Evolutionary conservation across 2,797 vertebrate species (phyloP).

Genomic region (Gadopsis marmoratus): DNA sequence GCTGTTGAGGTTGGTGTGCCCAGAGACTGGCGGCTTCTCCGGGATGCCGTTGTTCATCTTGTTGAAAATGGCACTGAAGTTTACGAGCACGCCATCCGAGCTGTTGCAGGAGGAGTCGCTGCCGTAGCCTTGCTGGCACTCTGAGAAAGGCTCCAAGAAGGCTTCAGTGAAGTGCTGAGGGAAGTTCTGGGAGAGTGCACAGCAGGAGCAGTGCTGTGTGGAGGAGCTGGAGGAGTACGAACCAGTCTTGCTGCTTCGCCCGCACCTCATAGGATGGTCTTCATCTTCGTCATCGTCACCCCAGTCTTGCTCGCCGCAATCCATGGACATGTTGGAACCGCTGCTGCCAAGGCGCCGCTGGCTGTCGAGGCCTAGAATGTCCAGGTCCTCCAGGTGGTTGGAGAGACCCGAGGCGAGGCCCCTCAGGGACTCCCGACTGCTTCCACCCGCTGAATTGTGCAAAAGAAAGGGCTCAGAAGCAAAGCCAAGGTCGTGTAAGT

Average conservation of each 20-base stretch:
- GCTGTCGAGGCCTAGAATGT: conserved; percentile 85
- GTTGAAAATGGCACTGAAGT: conserved; percentile 97
- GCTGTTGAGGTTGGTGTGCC: conserved; percentile 83
- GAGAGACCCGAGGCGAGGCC: conserved; percentile 71
- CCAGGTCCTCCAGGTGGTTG: conserved; percentile 80
- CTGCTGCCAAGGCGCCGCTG: conserved; percentile 84
- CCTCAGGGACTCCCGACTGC: conserved; percentile 74
- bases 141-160: conserved; percentile 78
- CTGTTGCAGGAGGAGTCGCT: conserved; percentile 98
- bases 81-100: conserved; percentile 94
- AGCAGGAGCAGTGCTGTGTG: conserved; percentile 86
- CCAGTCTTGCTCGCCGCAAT: conserved; percentile 92
- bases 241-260: conserved; percentile 77
- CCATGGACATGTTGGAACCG: conserved; percentile 90
- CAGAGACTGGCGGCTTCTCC: conserved; percentile 81
- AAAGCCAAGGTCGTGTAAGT: conserved; percentile 77
- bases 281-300: conserved; percentile 85
- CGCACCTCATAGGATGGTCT: conserved; percentile 84
- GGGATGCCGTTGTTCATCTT: conserved; percentile 90
- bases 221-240: conserved; percentile 85
- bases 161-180: conserved; percentile 69
- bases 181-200: conserved; percentile 87
- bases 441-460: conserved; percentile 81
- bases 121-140: conserved; percentile 90
- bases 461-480: conserved; percentile 89